Base-by-base conservation (phyloP, 2,797 vertebrate species). In the Hippocampus kuda region DNA sequence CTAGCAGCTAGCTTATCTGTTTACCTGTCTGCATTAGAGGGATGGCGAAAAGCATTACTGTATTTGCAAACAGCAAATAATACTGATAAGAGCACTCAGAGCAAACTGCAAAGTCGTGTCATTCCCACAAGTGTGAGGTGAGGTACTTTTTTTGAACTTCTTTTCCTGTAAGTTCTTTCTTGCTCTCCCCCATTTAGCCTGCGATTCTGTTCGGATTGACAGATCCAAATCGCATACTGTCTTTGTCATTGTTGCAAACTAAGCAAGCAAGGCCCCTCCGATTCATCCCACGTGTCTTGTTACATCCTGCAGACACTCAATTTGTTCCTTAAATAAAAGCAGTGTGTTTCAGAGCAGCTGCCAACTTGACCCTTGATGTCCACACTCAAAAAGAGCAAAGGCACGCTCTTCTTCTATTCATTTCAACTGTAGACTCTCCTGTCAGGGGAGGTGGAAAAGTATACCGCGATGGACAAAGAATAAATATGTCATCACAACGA, bases 301-400 rank as follows among this genome's bases (percentile, higher is more conserved):
- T 75, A 64, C 71, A 68, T 68, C 11, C 16, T 64, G 72, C 66
- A 67, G 62, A 65, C 72, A 48, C 68, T 57, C 27, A 24, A 41
- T 69, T 59, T 60, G 44, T 71, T 68, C 57, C 70, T 16, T 70
- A 49, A 74, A 64, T 71, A 44, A 46, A 68, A 71, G 6, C 62
- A 2, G 10, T 9, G 20, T 57, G 26, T 57, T 57, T 57, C 6
- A 49, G 48, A 49, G 60, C 60, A 49, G 60, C 60, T 38, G 30
- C 18, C 9, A 10, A 38, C 7, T 62, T 30, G 60, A 46, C 44
- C 24, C 27, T 60, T 16, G 15, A 27, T 30, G 24, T 27, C 26
- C n/a, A 60, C 26, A 26, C 26, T 30, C 26, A 0, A 15, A 34
- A 60, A 30, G 30, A 38, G 30, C 60, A 30, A 38, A 61, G 59